Percentiles rank a stretch among this genome's conserved stretches.
Conservation (phyloP, 2,888 invertebrate genomes). For the Oligia strigilis region DNA sequence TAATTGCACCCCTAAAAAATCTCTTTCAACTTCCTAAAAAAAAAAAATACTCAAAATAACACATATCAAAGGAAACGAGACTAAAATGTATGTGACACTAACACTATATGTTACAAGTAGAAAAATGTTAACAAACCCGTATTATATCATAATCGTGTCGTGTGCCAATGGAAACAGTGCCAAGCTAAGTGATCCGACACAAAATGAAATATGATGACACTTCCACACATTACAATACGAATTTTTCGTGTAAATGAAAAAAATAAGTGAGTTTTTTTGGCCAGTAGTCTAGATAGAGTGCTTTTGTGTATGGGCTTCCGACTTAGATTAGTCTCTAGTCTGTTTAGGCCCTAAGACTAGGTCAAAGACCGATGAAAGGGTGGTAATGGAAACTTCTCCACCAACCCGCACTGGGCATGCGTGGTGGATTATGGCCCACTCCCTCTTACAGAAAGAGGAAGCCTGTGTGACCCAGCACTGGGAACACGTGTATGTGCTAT, state of each 20-base stretch:
- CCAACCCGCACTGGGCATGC: too few relatives aligned
- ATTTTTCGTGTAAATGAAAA: constrained; percentile 86
- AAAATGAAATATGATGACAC: constrained; percentile 90
- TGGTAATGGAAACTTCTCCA: background rate
- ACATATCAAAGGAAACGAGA: constrained; percentile 32
- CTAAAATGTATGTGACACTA: constrained; percentile 19
- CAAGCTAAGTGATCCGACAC: constrained; percentile 88
- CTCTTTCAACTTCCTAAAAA: background rate
- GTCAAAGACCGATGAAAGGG: background rate
- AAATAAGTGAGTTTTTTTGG: constrained; percentile 71
- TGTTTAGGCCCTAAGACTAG: background rate
- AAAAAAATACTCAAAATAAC: constrained; percentile 5
- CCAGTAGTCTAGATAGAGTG: constrained; percentile 50
- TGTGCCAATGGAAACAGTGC: constrained; percentile 76
- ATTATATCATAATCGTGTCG: constrained; percentile 47
- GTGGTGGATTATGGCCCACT: too few relatives aligned
- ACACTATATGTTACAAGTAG: constrained; percentile 18
- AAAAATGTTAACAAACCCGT: constrained; percentile 30
- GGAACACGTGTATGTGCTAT: too few relatives aligned
- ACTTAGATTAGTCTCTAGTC: background rate
- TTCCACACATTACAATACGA: constrained; percentile 89
- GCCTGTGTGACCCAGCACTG: too few relatives aligned
- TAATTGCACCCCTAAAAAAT: background rate
- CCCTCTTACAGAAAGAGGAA: too few relatives aligned
- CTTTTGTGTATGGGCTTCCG: constrained; percentile 20